These are phyloP conservation scores for Phyllotreta cruciferae DNA, from an alignment of 2,888 invertebrate genomes.

Conservation along the genomic window DNA sequence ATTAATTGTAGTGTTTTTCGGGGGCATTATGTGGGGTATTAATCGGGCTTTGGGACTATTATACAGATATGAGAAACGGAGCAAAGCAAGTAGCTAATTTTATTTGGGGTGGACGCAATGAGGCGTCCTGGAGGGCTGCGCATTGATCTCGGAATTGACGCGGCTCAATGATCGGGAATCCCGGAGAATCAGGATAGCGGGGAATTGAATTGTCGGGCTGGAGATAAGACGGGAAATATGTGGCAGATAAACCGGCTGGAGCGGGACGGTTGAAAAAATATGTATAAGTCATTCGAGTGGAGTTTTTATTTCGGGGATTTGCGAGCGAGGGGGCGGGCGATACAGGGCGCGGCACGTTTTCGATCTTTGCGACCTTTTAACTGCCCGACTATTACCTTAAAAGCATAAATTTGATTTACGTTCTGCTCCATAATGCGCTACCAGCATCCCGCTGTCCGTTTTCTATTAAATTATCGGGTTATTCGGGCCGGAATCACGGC, in stretches of 20 bases:
- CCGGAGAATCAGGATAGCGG: slow-evolving; percentile 35
- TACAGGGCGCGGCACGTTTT: slow-evolving; percentile 17
- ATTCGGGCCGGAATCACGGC: slow-evolving; percentile 10
- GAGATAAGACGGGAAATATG: slow-evolving; percentile 19
- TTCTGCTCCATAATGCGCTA: slow-evolving; percentile 32
- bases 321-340: no score
- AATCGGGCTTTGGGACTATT: slow-evolving; percentile 15
- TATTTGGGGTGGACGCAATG: slow-evolving; percentile 28
- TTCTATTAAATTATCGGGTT: slow-evolving; percentile 35
- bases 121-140: slow-evolving; percentile 28
- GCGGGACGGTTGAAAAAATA: slow-evolving; percentile 1
- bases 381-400: slow-evolving; percentile 38
- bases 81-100: slow-evolving; percentile 39
- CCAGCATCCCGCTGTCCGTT: slow-evolving; percentile 34
- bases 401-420: slow-evolving; percentile 38
- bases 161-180: slow-evolving; percentile 32
- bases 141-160: slow-evolving; percentile 24
- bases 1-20: no score
- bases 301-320: no score
- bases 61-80: slow-evolving; percentile 35
- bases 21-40: no score
- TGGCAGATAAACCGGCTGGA: slow-evolving; percentile 12
- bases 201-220: slow-evolving; percentile 41
- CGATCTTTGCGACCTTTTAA: slow-evolving; percentile 38
- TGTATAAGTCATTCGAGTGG: not conserved